Evolutionary conservation across 2,797 vertebrate genomes (phyloP).

Genomic region (Acestrorhynchus altus): DNA sequence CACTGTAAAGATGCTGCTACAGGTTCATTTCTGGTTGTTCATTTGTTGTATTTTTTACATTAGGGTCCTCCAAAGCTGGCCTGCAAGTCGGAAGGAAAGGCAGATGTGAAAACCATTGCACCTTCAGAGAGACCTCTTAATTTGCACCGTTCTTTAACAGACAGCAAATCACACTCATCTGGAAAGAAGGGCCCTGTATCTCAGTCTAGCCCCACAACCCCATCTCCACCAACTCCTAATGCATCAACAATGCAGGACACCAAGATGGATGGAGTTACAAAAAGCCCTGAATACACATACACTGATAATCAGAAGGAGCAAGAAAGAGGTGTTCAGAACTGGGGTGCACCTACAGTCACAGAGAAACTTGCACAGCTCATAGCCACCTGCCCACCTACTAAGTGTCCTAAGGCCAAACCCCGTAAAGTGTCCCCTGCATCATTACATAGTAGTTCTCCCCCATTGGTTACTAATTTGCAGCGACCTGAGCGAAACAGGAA

Average conservation of each 20-base stretch:
- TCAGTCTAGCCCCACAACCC: constrained; percentile 62
- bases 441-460: constrained; percentile 73
- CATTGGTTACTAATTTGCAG: constrained; percentile 81
- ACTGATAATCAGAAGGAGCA: constrained; percentile 78
- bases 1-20: background rate
- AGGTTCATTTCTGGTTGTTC: background rate
- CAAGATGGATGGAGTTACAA: constrained; percentile 69
- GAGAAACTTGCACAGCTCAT: constrained; percentile 97
- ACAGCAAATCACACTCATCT: constrained; percentile 76
- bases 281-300: constrained; percentile 73
- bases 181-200: constrained; percentile 76
- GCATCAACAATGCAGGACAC: constrained; percentile 69
- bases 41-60: constrained; percentile 17
- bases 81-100: constrained; percentile 78
- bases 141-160: constrained; percentile 75
- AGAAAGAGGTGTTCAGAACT: constrained; percentile 84
- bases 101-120: constrained; percentile 71
- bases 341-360: constrained; percentile 90
- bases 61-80: constrained; percentile 81
- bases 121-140: constrained; percentile 78
- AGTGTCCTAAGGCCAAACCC: constrained; percentile 91
- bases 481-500: constrained; percentile 81
- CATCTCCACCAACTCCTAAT: constrained; percentile 64
- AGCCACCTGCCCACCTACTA: constrained; percentile 93
- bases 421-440: constrained; percentile 71